Percentiles rank a stretch among this genome's conserved stretches.
Evolutionary conservation across 2,888 invertebrate species (phyloP).

Genomic region (Caenorhabditis becei): DNA sequence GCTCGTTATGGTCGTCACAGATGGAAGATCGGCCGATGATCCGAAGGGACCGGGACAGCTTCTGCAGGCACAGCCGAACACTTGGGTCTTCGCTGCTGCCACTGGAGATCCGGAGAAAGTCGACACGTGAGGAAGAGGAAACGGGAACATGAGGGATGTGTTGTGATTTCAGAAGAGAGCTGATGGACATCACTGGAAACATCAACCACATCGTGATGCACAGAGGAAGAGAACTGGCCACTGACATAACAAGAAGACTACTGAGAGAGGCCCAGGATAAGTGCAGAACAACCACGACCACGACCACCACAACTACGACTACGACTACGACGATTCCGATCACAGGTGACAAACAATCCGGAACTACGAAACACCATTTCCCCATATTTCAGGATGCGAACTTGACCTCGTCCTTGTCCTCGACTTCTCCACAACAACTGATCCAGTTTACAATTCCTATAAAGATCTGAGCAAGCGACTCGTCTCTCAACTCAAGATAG

Average conservation of each 20-base stretch:
- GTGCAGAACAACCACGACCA: conserved; percentile 75
- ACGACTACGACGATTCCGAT: conserved; percentile 78
- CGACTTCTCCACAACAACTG: conserved; percentile 80
- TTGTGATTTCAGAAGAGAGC: conserved; percentile 73
- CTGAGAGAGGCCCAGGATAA: conserved; percentile 76
- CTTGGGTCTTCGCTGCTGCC: conserved; percentile 79
- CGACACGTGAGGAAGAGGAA: conserved; percentile 68
- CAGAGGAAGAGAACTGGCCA: conserved; percentile 77
- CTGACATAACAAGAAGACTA: conserved; percentile 76
- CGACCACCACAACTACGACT: conserved; percentile 76
- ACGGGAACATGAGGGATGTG: background rate
- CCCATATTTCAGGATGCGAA: conserved; percentile 71
- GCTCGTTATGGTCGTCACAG: conserved; percentile 79
- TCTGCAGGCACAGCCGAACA: conserved; percentile 70
- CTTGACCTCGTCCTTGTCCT: conserved; percentile 79
- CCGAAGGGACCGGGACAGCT: conserved; percentile 70
- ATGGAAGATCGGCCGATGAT: conserved; percentile 76
- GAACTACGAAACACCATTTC: background rate
- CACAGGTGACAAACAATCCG: conserved; percentile 65
- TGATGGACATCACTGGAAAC: conserved; percentile 78
- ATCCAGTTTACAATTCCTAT: conserved; percentile 78
- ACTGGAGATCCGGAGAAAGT: conserved; percentile 78
- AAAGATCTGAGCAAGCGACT: conserved; percentile 74
- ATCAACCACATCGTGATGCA: conserved; percentile 80
- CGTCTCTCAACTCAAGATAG: conserved; percentile 73